Evolutionary conservation across 2,888 invertebrate species (phyloP).

Genomic region (Venusia cambrica): DNA sequence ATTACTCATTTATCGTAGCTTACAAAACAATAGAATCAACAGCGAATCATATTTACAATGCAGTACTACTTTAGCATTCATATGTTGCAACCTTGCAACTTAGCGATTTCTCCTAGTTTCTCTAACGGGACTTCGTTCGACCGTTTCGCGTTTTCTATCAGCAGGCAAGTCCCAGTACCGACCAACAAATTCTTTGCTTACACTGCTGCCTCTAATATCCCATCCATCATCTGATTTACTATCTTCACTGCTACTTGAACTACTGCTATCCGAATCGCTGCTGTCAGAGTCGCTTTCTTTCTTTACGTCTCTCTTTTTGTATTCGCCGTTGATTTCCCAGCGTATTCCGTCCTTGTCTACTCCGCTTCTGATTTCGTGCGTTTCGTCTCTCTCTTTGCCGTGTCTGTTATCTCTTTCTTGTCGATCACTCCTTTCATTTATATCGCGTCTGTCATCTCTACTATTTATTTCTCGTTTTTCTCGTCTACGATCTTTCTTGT

Average conservation of each 20-base stretch:
- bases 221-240: constrained; percentile 36
- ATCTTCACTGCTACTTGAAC: constrained; percentile 18
- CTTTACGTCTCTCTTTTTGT: constrained; percentile 8
- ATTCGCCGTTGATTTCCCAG: constrained; percentile 20
- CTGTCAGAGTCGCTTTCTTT: constrained; percentile 17
- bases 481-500: constrained; percentile 13
- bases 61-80: too few species aligned
- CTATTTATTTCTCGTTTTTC: constrained; percentile 19
- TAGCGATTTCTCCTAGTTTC: constrained; percentile 22
- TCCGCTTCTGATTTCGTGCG: constrained; percentile 15
- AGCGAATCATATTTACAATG: constrained; percentile 16
- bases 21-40: constrained; percentile 12
- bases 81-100: too few species aligned
- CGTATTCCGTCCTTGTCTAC: constrained; percentile 20
- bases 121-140: constrained; percentile 21
- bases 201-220: constrained; percentile 39
- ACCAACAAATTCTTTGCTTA: constrained; percentile 29
- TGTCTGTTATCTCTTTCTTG: constrained; percentile 13
- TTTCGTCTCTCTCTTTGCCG: constrained; percentile 11
- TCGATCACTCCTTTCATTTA: constrained; percentile 15
- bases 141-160: constrained; percentile 27
- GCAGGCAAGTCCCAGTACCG: constrained; percentile 44
- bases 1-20: constrained; percentile 2
- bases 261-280: constrained; percentile 21
- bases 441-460: constrained; percentile 24